phyloP scores from a whole-genome alignment of 2,888 invertebrate species.

The Orthonevra nobilis region DNA sequence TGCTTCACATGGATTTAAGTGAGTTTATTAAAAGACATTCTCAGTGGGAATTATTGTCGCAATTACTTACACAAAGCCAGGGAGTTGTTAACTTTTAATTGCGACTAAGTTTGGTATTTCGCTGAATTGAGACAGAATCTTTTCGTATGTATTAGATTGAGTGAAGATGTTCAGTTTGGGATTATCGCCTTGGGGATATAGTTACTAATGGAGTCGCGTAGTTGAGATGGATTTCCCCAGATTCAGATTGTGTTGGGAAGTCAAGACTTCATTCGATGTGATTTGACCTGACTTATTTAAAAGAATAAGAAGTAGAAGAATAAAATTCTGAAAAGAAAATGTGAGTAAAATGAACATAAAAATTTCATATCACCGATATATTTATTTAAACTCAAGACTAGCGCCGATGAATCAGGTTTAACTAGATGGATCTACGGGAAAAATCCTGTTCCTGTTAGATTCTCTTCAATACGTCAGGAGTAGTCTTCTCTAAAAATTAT shows the following conservation, averaged over 20 bases:
- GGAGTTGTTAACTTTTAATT: constrained; percentile 61
- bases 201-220: neutral
- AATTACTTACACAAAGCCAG: constrained; percentile 62
- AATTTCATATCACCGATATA: too few relatives aligned
- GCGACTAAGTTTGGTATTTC: constrained; percentile 57
- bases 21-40: constrained; percentile 64
- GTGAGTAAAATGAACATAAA: too few relatives aligned
- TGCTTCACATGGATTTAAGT: constrained; percentile 30
- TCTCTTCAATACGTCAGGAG: too few relatives aligned
- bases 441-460: too few relatives aligned
- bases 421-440: too few relatives aligned
- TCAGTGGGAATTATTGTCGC: constrained; percentile 58
- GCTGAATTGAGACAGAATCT: constrained; percentile 13
- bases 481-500: too few relatives aligned
- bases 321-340: too few relatives aligned
- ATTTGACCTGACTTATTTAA: too few relatives aligned
- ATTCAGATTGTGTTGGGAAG: constrained; percentile 34
- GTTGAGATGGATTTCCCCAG: constrained; percentile 46
- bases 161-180: constrained; percentile 1
- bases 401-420: too few relatives aligned
- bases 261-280: too few relatives aligned
- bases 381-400: too few relatives aligned
- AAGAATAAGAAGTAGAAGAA: too few relatives aligned
- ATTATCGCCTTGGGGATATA: constrained; percentile 18
- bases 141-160: constrained; percentile 34